Evolutionary conservation across 2,888 invertebrate species (phyloP), one percentile per base, ranked within the genome.

Genomic region (Spicauda simplicius): DNA sequence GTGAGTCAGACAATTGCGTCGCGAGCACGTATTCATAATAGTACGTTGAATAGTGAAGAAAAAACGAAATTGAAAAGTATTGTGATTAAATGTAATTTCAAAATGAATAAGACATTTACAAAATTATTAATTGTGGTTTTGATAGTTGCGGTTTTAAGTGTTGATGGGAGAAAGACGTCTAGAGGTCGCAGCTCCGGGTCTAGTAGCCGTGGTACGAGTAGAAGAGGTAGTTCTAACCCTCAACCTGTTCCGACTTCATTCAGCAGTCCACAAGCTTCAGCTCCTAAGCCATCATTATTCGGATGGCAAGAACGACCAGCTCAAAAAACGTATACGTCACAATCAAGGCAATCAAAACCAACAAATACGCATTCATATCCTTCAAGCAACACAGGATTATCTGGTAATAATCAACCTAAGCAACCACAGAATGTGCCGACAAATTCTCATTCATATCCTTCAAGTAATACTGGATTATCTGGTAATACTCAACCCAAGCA

Each of bases 251-350:
- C 93, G 12, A 91, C 93, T 55, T 90, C 92, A 0, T 80, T 90
- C 14, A 89, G 88, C 72, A 80, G 85, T 72, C 85, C 90, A 45
- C 91, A 90, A 77, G 79, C 85, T 20, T 72, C 80, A 25, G 80
- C 77, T 7, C 75, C 76, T 5, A 80, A 81, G 53, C 90, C 90
- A 11, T 83, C 90, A 45, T 73, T 90, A 16, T 88, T 77, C 74
- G 91, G 87, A 71, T 93, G 93, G 92, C 91, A 92, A 78, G 87
- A 90, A 79, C 84, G 82, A 76, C 73, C 89, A 37, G 81, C 80
- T 16, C 85, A 82, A 70, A 84, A 83, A 70, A 78, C 82, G 2
- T 84, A 84, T 70, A 76, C 77, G 11, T 75, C 78, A 12, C 75
- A 78, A 19, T 77, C 87, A 12, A 80, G 81, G 70, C 85, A 86